Percentiles rank a stretch among this genome's conserved stretches.
phyloP scores from a whole-genome alignment of 2,888 invertebrate species.

The Apamea crenata region DNA sequence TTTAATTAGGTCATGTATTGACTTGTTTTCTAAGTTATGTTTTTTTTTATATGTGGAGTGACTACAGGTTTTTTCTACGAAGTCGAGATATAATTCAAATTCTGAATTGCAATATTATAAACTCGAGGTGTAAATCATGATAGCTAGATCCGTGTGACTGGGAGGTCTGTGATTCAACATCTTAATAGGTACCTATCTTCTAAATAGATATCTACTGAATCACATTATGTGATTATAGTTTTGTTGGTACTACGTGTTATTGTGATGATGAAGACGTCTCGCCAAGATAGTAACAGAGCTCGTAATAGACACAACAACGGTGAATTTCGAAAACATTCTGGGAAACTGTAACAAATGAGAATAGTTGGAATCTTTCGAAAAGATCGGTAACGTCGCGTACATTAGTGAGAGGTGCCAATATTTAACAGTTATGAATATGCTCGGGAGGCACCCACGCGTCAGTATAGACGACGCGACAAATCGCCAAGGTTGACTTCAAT shows the following conservation, averaged over 20 bases:
- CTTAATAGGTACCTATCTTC: conserved; percentile 20
- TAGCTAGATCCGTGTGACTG: conserved; percentile 46
- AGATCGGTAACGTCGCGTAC: conserved; percentile 67
- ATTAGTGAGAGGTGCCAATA: conserved; percentile 84
- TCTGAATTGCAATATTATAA: conserved; percentile 12
- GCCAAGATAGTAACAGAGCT: conserved; percentile 39
- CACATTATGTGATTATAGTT: conserved; percentile 29
- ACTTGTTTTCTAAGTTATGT: conserved; percentile 6
- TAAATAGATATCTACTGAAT: conserved; percentile 47
- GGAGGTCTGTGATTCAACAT: conserved; percentile 42
- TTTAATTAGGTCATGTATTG: conserved; percentile 33
- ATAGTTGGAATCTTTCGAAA: conserved; percentile 68
- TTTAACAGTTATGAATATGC: conserved; percentile 85
- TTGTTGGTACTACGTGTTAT: conserved; percentile 32
- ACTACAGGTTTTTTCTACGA: conserved; percentile 7
- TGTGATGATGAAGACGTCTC: conserved; percentile 30
- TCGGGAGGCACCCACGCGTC: conserved; percentile 86
- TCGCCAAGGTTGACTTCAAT: conserved; percentile 89
- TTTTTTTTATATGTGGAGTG: not conserved
- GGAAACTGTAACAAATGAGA: conserved; percentile 68
- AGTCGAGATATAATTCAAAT: conserved; percentile 14
- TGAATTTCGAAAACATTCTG: conserved; percentile 64
- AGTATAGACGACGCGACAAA: conserved; percentile 87
- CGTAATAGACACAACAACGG: conserved; percentile 57
- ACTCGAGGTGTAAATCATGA: conserved; percentile 23